Percentiles rank a stretch among this genome's conserved stretches.
phyloP scores from a whole-genome alignment of 2,888 invertebrate species.

The Parnassius smintheus region DNA sequence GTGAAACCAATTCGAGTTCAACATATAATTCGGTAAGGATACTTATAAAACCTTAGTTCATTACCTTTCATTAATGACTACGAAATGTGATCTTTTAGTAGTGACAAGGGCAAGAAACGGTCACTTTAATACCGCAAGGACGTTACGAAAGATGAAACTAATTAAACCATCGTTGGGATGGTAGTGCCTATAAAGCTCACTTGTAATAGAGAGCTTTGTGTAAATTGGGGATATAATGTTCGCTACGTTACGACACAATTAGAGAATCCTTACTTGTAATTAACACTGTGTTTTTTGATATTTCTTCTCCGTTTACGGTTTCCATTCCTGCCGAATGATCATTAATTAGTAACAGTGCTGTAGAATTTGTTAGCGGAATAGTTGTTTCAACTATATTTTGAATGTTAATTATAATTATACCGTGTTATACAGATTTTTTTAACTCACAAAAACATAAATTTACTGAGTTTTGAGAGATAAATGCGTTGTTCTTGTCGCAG shows the following conservation, averaged over 20 bases:
- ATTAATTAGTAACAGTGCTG: too few relatives aligned
- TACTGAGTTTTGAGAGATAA: too few relatives aligned
- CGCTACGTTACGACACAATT: constrained; percentile 14
- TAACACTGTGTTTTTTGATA: constrained; percentile 6
- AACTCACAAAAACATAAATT: too few relatives aligned
- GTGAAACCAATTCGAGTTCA: neutral
- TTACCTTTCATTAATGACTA: constrained; percentile 6
- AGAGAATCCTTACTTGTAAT: neutral
- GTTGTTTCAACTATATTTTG: too few relatives aligned
- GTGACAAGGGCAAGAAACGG: constrained; percentile 6
- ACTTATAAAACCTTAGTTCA: neutral
- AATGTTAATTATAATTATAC: too few relatives aligned
- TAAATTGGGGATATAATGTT: constrained; percentile 24
- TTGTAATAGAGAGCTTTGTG: constrained; percentile 15
- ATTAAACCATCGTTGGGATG: constrained; percentile 21
- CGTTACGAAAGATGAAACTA: constrained; percentile 19
- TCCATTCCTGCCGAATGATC: too few relatives aligned
- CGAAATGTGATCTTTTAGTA: constrained; percentile 18
- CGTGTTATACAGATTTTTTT: too few relatives aligned
- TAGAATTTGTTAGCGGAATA: too few relatives aligned
- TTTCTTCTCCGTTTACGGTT: neutral
- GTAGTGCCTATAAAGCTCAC: constrained; percentile 15
- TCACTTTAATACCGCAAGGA: constrained; percentile 9
- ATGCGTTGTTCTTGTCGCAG: too few relatives aligned
- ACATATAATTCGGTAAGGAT: neutral